phyloP scores from a whole-genome alignment of 2,888 invertebrate genomes.

The Syritta pipiens region DNA sequence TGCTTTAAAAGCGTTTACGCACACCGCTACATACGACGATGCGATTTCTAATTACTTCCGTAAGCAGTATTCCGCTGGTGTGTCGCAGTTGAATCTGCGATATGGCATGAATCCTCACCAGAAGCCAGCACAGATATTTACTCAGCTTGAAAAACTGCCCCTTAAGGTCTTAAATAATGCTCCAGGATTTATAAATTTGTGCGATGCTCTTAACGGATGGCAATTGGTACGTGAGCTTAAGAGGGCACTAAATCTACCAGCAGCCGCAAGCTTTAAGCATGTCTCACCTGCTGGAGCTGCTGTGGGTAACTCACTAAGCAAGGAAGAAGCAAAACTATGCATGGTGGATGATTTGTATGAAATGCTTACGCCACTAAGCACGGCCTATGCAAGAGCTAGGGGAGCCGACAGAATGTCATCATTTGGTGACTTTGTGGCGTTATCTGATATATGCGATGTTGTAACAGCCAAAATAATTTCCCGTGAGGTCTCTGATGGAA shows the following conservation, averaged over 20 bases:
- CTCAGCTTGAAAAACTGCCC: constrained; percentile 88
- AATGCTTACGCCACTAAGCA: constrained; percentile 88
- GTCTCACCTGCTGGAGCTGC: constrained; percentile 99
- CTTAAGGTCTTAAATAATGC: constrained; percentile 94
- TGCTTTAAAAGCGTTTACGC: constrained; percentile 96
- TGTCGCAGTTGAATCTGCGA: constrained; percentile 90
- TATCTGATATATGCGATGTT: constrained; percentile 94
- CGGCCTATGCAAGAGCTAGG: constrained; percentile 96
- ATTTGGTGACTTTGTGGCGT: constrained; percentile 97
- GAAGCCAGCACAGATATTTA: constrained; percentile 95
- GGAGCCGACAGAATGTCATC: constrained; percentile 99
- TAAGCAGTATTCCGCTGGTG: constrained; percentile 89
- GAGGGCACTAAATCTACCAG: constrained; percentile 88
- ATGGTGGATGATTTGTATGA: constrained; percentile 93
- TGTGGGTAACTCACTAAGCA: constrained; percentile 88
- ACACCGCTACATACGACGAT: constrained; percentile 96
- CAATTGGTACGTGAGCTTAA: constrained; percentile 95
- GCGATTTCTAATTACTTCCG: constrained; percentile 98
- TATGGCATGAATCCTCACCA: constrained; percentile 99
- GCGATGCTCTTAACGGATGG: constrained; percentile 98
- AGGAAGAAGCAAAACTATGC: constrained; percentile 91
- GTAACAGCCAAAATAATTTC: constrained; percentile 95
- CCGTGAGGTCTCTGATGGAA: constrained; percentile 97
- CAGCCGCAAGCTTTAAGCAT: constrained; percentile 98
- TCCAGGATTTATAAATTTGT: constrained; percentile 98